Evolutionary conservation across 2,113 vertebrate genomes (phyloP).

Genomic region (Ramphastos sulfuratus): DNA sequence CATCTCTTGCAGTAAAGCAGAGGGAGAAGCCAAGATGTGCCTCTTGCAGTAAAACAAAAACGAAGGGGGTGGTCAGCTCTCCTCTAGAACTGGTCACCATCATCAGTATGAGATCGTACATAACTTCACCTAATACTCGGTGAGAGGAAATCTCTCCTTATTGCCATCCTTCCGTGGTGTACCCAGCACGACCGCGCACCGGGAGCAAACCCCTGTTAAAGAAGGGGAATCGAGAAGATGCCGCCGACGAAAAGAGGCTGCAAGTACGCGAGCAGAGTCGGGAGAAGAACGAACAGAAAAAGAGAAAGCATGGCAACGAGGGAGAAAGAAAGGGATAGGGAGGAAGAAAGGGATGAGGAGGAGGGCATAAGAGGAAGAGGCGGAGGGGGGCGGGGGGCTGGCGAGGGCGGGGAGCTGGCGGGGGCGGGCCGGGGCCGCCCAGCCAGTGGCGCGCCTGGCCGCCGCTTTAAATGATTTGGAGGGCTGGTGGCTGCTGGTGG

Average conservation of each 20-base stretch:
- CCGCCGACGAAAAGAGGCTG: fast-evolving
- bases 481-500: not conserved
- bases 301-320: too few relatives aligned
- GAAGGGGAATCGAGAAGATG: fast-evolving
- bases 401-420: not conserved
- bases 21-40: not conserved
- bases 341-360: not conserved
- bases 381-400: not conserved
- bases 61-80: not conserved
- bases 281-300: not conserved
- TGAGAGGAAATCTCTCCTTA: fast-evolving
- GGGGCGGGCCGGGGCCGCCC: not conserved
- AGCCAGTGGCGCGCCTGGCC: not conserved
- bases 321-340: not conserved
- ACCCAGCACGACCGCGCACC: not conserved
- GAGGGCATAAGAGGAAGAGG: not conserved
- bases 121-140: fast-evolving
- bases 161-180: fast-evolving
- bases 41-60: not conserved
- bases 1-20: fast-evolving
- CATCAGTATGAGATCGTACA: fast-evolving
- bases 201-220: fast-evolving
- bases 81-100: fast-evolving
- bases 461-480: slow-evolving; percentile 52
- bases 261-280: fast-evolving